Evolutionary conservation across 2,888 invertebrate species (phyloP).

Genomic region (Cantharis flavilabris): DNA sequence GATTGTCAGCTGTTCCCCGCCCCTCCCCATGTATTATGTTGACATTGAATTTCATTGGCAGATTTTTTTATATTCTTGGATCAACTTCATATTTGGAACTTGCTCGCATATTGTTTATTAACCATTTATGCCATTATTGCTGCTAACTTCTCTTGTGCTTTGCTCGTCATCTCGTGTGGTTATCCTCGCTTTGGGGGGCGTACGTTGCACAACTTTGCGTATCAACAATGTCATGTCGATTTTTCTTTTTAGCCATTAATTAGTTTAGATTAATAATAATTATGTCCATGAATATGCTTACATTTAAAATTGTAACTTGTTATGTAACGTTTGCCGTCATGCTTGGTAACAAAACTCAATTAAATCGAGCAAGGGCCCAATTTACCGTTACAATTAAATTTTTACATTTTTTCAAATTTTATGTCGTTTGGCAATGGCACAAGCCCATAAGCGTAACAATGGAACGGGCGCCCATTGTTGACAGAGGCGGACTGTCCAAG

Average conservation of each 20-base stretch:
- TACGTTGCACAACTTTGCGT: not conserved
- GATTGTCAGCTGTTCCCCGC: conserved; percentile 55
- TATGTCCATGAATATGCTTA: not conserved
- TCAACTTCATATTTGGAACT: not conserved
- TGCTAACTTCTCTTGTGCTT: not conserved
- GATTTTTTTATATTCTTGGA: conserved; percentile 32
- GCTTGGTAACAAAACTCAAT: not conserved
- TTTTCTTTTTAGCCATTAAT: not conserved
- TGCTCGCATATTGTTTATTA: not conserved
- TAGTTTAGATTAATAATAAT: not conserved
- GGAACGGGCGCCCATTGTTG: no score
- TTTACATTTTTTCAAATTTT: not conserved
- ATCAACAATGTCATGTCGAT: not conserved
- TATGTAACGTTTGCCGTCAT: not conserved
- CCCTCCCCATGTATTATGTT: conserved; percentile 37
- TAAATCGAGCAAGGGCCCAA: not conserved
- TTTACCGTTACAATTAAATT: not conserved
- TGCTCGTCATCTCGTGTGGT: not conserved
- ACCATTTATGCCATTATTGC: not conserved
- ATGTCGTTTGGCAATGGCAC: not conserved
- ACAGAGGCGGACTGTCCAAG: no score
- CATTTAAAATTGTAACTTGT: not conserved
- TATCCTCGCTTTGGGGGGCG: not conserved
- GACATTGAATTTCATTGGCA: conserved; percentile 44
- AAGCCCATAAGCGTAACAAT: not conserved